Evolutionary conservation across 2,888 invertebrate genomes (phyloP), one percentile per base, ranked within the genome.

Genomic region (Drosophila quasianomalipes): DNA sequence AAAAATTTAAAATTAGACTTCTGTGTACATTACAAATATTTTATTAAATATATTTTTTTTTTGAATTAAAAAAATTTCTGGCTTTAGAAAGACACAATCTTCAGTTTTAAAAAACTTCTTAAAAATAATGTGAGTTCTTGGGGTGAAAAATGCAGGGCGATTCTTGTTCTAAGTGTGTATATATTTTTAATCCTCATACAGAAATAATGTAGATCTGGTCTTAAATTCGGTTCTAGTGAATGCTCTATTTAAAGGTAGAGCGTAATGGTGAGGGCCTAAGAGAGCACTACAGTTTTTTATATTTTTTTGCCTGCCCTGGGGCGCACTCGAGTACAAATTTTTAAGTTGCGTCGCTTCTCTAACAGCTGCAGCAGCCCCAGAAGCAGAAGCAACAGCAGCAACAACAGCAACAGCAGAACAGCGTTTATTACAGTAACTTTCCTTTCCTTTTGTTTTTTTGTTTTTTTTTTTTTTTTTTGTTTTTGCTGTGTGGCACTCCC

Each of bases 381-480:
- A 28, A 53, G 30, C 35, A 69, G 52, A 35, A 65, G 19, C 33
- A 73, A n/a, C 19, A 41, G 30, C 31, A 53, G 30, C 35, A 59
- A 54, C 63, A 69, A 47, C 47, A 65, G 9, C 26, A 19, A 14
- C 35, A 53, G 37, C 39, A 54, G 39, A 44, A 35, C 74, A 72
- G 39, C 83, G 74, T 76, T 83, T 79, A 82, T 74, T 74, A 74
- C 70, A 60, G 52, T 39, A 69, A 61, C 57, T 81, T 67, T 75
- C 31, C 22, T 55, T 37, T 52, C 41, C 26, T 47, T 22, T 41
- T 41, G 5, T 47, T 53, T 37, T 37, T 57, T 51, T 61, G 14
- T 47, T 26, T 16, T 47, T 41, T 41, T 12, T 47, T 53, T 41
- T 12, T 47, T 53, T 31, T 55, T 57, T 51, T 61, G 14, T 47